Conservation (phyloP, 2,797 vertebrate species). For the Molossus alvarezi region DNA sequence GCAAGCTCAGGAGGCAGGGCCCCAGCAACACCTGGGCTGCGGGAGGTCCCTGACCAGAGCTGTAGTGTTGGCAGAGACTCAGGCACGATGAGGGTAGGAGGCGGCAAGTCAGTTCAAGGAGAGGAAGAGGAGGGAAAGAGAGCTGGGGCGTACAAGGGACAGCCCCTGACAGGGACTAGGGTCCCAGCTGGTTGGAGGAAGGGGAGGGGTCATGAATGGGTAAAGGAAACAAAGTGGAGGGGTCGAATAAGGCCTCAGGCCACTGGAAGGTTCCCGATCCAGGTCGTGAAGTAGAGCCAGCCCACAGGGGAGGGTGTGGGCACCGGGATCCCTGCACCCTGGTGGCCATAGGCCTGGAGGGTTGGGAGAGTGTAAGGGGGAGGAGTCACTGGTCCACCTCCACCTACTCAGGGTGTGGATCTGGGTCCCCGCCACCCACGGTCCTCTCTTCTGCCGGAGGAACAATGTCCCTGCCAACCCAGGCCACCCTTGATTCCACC, state of each 20-base stretch:
- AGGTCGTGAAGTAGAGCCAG: too few relatives aligned
- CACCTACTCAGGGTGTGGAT: accelerated
- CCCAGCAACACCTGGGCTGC: background rate
- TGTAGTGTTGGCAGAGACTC: background rate
- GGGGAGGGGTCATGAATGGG: too few relatives aligned
- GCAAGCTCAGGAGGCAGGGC: background rate
- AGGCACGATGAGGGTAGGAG: background rate
- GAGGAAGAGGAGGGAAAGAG: background rate
- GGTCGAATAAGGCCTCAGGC: background rate
- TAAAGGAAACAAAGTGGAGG: too few relatives aligned
- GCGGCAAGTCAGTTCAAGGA: background rate
- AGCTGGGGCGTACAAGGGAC: background rate
- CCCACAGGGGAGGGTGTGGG: background rate
- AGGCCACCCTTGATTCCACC: background rate
- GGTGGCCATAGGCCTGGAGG: background rate
- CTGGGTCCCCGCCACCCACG: accelerated
- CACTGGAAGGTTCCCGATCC: accelerated
- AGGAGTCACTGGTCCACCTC: background rate
- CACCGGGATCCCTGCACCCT: background rate
- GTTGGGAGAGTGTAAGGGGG: background rate
- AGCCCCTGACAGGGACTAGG: background rate
- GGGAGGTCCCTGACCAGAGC: background rate
- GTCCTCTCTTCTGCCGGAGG: background rate
- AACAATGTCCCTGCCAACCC: background rate
- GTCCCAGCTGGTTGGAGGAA: background rate